Percentiles rank a stretch among this genome's conserved stretches.
These are phyloP conservation scores for Papilio machaon DNA, from an alignment of 1,140 invertebrate species.

Conservation along the genomic window DNA sequence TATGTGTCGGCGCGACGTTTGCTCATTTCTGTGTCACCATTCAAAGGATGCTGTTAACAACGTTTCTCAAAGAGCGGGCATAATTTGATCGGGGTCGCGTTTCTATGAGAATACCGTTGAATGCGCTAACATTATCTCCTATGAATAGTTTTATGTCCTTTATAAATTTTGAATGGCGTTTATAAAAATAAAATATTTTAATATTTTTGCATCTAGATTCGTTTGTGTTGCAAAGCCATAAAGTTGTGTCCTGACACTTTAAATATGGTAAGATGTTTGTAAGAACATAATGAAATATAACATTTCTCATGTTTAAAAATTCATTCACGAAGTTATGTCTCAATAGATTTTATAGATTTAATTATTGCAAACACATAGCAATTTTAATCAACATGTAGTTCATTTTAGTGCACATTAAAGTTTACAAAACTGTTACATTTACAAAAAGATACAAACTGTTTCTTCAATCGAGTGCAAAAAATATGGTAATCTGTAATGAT, in stretches of 20 bases:
- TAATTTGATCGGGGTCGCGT: constrained; percentile 79
- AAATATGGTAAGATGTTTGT: neutral
- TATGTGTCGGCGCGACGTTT: constrained; percentile 71
- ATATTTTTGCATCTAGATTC: constrained; percentile 26
- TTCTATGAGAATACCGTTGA: constrained; percentile 75
- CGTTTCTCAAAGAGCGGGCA: constrained; percentile 78
- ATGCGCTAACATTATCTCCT: constrained; percentile 49
- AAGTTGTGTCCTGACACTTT: neutral
- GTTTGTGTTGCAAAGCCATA: constrained; percentile 3
- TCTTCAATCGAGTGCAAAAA: constrained; percentile 51
- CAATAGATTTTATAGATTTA: neutral
- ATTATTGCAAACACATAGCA: neutral
- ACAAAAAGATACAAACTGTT: constrained; percentile 39
- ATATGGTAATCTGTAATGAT: constrained; percentile 70
- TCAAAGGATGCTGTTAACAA: constrained; percentile 81
- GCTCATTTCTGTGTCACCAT: constrained; percentile 77
- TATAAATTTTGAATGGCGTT: constrained; percentile 31
- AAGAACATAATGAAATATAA: neutral
- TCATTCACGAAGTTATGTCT: neutral
- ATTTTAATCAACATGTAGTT: neutral
- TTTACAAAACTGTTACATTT: constrained; percentile 33
- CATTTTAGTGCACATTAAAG: neutral
- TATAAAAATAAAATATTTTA: constrained; percentile 28
- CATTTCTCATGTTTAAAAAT: neutral
- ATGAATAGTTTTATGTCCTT: constrained; percentile 38